A percentile compares a stretch with the other conserved stretches of the same genome.
phyloP scores from a whole-genome alignment of 1,140 invertebrate species.

The Brachionus manjavacas region DNA sequence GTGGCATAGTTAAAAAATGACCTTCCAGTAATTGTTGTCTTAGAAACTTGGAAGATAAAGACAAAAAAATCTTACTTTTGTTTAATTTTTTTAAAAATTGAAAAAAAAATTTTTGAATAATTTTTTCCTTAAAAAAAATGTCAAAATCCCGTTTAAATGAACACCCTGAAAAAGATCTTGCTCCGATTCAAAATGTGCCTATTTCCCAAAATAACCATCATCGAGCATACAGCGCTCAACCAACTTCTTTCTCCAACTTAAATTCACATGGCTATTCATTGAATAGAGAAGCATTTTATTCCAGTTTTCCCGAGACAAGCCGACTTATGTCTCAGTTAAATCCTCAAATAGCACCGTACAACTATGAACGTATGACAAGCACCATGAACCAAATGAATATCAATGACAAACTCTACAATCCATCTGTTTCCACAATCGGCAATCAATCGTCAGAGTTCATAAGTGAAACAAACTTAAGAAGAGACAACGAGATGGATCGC shows the following conservation, averaged over 20 bases:
- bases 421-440: background rate
- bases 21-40: background rate
- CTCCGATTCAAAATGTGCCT: background rate
- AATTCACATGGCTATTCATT: background rate
- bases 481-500: background rate
- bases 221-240: background rate
- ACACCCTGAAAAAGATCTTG: conserved; percentile 3
- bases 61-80: background rate
- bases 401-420: background rate
- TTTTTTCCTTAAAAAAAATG: background rate
- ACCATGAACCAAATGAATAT: conserved; percentile 4
- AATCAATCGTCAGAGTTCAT: conserved; percentile 3
- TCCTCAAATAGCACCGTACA: background rate
- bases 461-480: background rate
- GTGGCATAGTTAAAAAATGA: background rate
- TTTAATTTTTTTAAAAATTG: background rate
- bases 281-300: background rate
- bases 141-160: conserved; percentile 18
- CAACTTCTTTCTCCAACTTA: background rate
- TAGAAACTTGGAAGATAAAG: background rate
- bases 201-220: background rate
- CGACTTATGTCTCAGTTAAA: background rate
- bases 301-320: background rate
- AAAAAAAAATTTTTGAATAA: background rate
- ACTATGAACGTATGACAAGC: background rate